phyloP scores from a whole-genome alignment of 2,113 vertebrate genomes.

The Ictidomys tridecemlineatus region DNA sequence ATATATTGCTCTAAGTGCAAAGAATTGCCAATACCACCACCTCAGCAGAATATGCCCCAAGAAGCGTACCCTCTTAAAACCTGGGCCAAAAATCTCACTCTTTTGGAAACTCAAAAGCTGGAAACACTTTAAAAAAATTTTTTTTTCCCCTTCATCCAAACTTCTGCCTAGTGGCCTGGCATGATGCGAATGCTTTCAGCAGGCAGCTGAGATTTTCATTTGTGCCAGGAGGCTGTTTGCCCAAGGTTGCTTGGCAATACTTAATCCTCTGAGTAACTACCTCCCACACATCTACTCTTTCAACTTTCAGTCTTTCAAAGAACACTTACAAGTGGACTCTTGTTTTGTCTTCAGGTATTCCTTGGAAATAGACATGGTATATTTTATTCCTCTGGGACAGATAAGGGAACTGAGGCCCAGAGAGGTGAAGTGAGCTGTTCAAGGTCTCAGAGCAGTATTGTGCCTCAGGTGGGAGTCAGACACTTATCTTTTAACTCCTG shows the following conservation, averaged over 20 bases:
- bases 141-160: slow-evolving; percentile 9
- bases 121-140: slow-evolving; percentile 49
- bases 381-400: neutral
- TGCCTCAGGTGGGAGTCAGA: neutral
- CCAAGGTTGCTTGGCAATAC: slow-evolving; percentile 65
- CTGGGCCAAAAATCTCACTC: neutral
- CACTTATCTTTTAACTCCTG: neutral
- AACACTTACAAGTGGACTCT: slow-evolving; percentile 17
- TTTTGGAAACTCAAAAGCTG: slow-evolving; percentile 60
- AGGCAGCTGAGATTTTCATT: slow-evolving; percentile 32
- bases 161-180: slow-evolving; percentile 69
- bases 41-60: neutral
- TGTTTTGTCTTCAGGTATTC: slow-evolving; percentile 55
- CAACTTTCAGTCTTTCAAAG: slow-evolving; percentile 40
- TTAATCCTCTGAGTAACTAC: slow-evolving; percentile 26
- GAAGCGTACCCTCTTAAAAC: neutral
- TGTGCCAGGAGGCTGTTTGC: slow-evolving; percentile 56
- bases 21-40: neutral
- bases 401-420: neutral
- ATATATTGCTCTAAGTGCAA: neutral
- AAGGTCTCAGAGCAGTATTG: neutral
- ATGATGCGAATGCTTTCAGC: slow-evolving; percentile 36
- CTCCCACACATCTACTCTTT: slow-evolving; percentile 52
- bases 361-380: neutral
- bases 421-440: neutral